Base-by-base conservation (phyloP, 2,113 vertebrate species). In the Anoplopoma fimbria region DNA sequence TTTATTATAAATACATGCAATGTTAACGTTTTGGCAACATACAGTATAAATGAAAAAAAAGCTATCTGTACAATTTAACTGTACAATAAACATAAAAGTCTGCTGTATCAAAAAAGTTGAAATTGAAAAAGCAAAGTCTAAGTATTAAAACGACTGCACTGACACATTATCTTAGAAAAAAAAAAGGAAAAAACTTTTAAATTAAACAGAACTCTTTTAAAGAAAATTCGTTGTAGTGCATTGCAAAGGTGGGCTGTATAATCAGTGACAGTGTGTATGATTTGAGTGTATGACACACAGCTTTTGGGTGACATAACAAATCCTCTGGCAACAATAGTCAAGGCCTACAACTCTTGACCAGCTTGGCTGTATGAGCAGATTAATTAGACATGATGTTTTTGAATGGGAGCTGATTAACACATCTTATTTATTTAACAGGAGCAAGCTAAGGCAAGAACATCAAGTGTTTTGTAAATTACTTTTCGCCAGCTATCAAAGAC, bases 1-100 rank as follows among this genome's bases (percentile, higher is more conserved):
- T 96, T 96, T 96, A 96, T 96, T 96, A 95, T 93, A 96, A 95
- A 95, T 93, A 96, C 92, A 94, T 83, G 83, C 90, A 87, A 84
- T 92, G 80, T 91, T 91, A 89, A 93, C 45, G 80, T 84, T 75
- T 86, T 83, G 65, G 73, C 88, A 94, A 93, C 85, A 94, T 93
- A 95, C 94, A 96, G 42, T 90, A 58, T 86, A 88, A 81, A 79
- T 78, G 19, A 63, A 84, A 88, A 75, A 84, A 42, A 91, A 87
- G 62, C 74, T 87, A 77, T 40, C 62, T 90, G 80, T 93, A 87
- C 87, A 93, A 62, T 85, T 64, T 76, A 85, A 75, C 65, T 84
- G 84, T 80, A 84, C 81, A 91, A 82, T 86, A 55, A 86, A 79
- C 81, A 91, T 67, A 82, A 91, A 84, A 77, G 67, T 55, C 38